A percentile compares a stretch with the other conserved stretches of the same genome.
These are phyloP conservation scores for Ophiothrix spiculata DNA, from an alignment of 35 echinoderm and acorn worm genomes.

Conservation along the genomic window DNA sequence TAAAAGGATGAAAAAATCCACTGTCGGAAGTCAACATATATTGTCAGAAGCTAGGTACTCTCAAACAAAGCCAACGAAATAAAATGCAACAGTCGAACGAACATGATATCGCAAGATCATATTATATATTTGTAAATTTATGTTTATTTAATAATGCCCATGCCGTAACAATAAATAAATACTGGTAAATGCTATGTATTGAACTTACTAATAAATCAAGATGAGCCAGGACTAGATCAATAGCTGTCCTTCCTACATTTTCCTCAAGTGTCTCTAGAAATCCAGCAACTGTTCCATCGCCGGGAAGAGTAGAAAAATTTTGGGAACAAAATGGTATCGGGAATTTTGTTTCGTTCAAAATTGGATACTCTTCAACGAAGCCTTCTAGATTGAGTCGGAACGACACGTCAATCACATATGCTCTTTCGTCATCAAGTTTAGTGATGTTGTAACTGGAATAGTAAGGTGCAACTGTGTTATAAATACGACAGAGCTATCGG, in stretches of 20 bases:
- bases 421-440: not conserved
- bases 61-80: no score
- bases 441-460: constrained; percentile 9
- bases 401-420: not conserved
- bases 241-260: not conserved
- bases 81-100: no score
- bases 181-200: not conserved
- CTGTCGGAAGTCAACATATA: no score
- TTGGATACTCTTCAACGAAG: not conserved
- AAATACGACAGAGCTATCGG: no score
- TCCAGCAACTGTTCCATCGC: constrained; percentile 20
- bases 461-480: no score
- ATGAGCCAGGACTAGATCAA: not conserved
- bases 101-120: no score
- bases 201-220: constrained; percentile 4
- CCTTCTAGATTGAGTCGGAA: not conserved
- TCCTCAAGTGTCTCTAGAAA: not conserved
- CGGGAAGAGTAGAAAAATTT: constrained; percentile 19
- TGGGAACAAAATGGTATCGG: constrained; percentile 18
- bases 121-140: no score
- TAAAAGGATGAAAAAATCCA: no score
- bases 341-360: not conserved
- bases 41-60: no score
- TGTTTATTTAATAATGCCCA: not conserved
- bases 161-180: not conserved